Evolutionary conservation across 2,888 invertebrate genomes (phyloP).

Genomic region (Falcaria lacertinaria): DNA sequence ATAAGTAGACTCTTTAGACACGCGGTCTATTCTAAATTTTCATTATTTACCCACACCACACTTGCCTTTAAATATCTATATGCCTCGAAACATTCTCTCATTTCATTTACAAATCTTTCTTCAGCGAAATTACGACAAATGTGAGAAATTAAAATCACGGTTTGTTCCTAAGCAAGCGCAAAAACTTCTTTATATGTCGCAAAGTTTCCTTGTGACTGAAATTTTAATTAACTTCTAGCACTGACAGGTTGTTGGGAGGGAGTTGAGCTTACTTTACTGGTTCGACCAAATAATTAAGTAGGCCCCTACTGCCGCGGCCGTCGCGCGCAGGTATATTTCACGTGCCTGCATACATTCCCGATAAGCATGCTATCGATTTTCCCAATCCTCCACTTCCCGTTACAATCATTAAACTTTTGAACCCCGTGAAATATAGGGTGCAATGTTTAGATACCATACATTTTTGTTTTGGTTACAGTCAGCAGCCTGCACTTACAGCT

Average conservation of each 20-base stretch:
- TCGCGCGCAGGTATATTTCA: conserved; percentile 30
- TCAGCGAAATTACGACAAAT: background rate
- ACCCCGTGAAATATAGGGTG: conserved; percentile 11
- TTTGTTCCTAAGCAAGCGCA: no score
- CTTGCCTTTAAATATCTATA: no score
- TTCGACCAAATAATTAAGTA: conserved; percentile 30
- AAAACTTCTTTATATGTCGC: no score
- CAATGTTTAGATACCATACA: background rate
- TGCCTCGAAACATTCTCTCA: conserved; percentile 24
- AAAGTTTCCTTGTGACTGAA: no score
- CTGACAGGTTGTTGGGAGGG: no score
- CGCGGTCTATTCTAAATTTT: conserved; percentile 25
- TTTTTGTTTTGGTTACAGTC: background rate
- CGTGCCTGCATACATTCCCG: conserved; percentile 48
- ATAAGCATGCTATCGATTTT: conserved; percentile 53
- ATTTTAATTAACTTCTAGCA: background rate
- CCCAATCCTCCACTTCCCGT: conserved; percentile 32
- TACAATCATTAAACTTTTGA: conserved; percentile 28
- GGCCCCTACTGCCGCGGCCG: conserved; percentile 12
- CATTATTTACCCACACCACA: conserved; percentile 16
- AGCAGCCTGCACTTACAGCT: no score
- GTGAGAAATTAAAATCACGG: no score
- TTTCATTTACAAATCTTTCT: conserved; percentile 17
- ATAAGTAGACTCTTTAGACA: conserved; percentile 39
- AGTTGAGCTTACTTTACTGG: conserved; percentile 6